Evolutionary conservation across 1,140 invertebrate genomes (phyloP).

Genomic region (Penaeus vannamei): DNA sequence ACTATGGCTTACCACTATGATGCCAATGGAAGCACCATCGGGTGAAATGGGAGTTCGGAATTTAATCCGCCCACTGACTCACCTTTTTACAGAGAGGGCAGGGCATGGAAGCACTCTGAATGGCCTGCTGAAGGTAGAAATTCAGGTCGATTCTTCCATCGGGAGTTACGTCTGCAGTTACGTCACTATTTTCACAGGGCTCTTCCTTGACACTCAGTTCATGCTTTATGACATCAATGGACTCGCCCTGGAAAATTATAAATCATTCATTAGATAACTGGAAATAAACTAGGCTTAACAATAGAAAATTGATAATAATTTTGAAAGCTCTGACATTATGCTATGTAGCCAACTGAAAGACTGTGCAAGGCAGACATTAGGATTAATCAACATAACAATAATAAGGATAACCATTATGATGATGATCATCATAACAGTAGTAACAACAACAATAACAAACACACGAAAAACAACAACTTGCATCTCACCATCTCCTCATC

Average conservation of each 20-base stretch:
- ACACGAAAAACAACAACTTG: not conserved
- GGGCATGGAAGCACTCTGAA: constrained; percentile 67
- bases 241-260: not conserved
- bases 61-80: not conserved
- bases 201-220: constrained; percentile 54
- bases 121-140: constrained; percentile 67
- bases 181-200: constrained; percentile 28
- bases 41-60: not conserved
- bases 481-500: constrained; percentile 1
- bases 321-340: too few relatives aligned
- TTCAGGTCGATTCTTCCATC: constrained; percentile 67
- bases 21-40: too few relatives aligned
- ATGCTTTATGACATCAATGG: constrained; percentile 23
- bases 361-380: too few relatives aligned
- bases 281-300: not conserved
- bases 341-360: too few relatives aligned
- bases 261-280: not conserved
- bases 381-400: too few relatives aligned
- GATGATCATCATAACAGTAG: too few relatives aligned
- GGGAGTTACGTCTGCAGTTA: constrained; percentile 23
- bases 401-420: too few relatives aligned
- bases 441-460: not conserved
- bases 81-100: constrained; percentile 68
- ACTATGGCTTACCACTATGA: too few relatives aligned
- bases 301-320: too few relatives aligned